Percentiles rank a stretch among this genome's conserved stretches.
phyloP scores from a whole-genome alignment of 23 tunicate genomes.

The Styela clava region DNA sequence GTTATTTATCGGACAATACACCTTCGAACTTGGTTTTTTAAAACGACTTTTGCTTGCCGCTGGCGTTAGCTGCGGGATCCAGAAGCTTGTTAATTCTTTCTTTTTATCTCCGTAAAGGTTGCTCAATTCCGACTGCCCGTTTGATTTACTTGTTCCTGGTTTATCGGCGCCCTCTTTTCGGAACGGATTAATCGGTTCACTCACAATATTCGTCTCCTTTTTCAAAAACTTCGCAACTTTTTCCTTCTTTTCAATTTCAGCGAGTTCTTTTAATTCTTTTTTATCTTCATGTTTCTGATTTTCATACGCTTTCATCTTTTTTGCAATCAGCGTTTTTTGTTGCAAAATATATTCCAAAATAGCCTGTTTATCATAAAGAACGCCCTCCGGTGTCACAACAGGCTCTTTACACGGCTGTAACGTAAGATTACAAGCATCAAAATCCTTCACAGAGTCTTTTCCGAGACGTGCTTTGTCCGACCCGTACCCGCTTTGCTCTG shows the following conservation, averaged over 20 bases:
- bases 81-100: slow-evolving; percentile 75
- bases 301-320: slow-evolving; percentile 69
- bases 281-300: slow-evolving; percentile 66
- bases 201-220: slow-evolving; percentile 60
- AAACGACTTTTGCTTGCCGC: slow-evolving; percentile 65
- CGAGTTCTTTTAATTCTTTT: slow-evolving; percentile 82
- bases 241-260: slow-evolving; percentile 58
- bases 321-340: slow-evolving; percentile 75
- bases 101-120: slow-evolving; percentile 30
- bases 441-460: slow-evolving; percentile 95
- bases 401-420: slow-evolving; percentile 91
- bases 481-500: slow-evolving; percentile 89
- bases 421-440: slow-evolving; percentile 90
- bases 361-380: slow-evolving; percentile 81
- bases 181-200: slow-evolving; percentile 61
- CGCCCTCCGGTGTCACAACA: slow-evolving; percentile 80
- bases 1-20: slow-evolving; percentile 88
- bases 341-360: slow-evolving; percentile 87
- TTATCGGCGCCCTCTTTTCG: slow-evolving; percentile 11
- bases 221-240: slow-evolving; percentile 61
- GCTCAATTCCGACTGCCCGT: slow-evolving; percentile 8
- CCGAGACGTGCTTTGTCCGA: slow-evolving; percentile 74
- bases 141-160: slow-evolving; percentile 6
- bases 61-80: slow-evolving; percentile 90
- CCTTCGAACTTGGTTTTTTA: slow-evolving; percentile 67